These are phyloP conservation scores for Batillaria attramentaria DNA, from an alignment of 1,140 invertebrate species.

Conservation along the genomic window DNA sequence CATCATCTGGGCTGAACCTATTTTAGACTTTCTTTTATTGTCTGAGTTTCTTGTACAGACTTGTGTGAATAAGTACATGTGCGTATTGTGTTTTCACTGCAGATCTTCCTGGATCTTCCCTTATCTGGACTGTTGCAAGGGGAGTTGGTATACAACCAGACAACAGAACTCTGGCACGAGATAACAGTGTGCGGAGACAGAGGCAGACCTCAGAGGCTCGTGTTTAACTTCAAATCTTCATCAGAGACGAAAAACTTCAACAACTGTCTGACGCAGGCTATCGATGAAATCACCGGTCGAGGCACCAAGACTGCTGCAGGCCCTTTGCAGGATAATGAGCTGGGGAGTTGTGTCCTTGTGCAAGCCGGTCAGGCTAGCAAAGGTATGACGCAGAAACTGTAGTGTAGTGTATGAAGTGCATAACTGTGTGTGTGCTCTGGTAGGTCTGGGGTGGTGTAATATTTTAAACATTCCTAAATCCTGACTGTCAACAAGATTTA, in stretches of 20 bases:
- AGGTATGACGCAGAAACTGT: too few relatives aligned
- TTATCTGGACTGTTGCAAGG: constrained; percentile 14
- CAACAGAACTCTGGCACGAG: constrained; percentile 20
- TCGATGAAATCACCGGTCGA: constrained; percentile 8
- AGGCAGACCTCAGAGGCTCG: neutral
- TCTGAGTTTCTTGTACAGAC: neutral
- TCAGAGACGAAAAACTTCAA: constrained; percentile 11
- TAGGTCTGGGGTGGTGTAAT: too few relatives aligned
- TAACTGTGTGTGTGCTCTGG: too few relatives aligned
- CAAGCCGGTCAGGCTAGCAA: too few relatives aligned
- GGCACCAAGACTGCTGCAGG: neutral
- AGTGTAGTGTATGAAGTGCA: too few relatives aligned
- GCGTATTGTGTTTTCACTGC: neutral
- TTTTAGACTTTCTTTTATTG: neutral
- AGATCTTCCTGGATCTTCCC: constrained; percentile 32
- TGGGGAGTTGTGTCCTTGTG: too few relatives aligned
- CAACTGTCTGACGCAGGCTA: neutral
- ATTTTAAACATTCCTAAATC: too few relatives aligned
- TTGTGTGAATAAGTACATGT: neutral
- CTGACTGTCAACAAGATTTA: too few relatives aligned
- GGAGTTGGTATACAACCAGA: constrained; percentile 1
- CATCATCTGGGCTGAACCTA: neutral
- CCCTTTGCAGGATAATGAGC: too few relatives aligned
- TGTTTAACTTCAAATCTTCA: constrained; percentile 13
- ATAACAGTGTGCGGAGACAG: neutral